Evolutionary conservation across 2,888 invertebrate genomes (phyloP).

Genomic region (Mayetiola destructor): DNA sequence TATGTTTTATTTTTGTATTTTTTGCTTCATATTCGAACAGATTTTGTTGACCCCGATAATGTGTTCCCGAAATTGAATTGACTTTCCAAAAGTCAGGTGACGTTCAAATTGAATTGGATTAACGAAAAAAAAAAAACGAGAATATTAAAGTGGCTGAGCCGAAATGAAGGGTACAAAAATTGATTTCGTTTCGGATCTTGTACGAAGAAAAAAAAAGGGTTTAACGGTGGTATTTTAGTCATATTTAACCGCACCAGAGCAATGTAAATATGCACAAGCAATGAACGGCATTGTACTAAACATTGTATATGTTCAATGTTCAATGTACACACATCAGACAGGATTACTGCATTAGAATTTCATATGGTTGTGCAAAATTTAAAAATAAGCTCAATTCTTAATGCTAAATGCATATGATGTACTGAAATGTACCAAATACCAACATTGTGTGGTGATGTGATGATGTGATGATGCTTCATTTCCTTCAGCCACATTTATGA

Average conservation of each 20-base stretch:
- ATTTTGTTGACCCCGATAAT: too few species aligned
- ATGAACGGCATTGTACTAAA: too few species aligned
- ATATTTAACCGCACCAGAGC: too few species aligned
- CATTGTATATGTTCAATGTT: not conserved
- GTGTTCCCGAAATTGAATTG: too few species aligned
- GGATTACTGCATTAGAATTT: conserved; percentile 7
- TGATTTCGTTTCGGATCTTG: not conserved
- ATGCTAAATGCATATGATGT: conserved; percentile 1
- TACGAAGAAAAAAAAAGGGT: not conserved
- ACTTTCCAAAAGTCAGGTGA: not conserved
- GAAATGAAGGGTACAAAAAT: not conserved
- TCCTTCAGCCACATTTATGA: too few species aligned
- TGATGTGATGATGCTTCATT: too few species aligned
- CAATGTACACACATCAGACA: not conserved
- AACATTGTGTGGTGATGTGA: too few species aligned
- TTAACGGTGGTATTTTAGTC: too few species aligned
- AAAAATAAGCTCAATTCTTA: conserved; percentile 4
- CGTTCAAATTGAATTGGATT: conserved; percentile 3
- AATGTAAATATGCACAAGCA: too few species aligned
- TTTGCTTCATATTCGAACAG: not conserved
- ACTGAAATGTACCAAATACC: not conserved
- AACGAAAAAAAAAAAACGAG: not conserved
- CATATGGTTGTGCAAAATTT: not conserved
- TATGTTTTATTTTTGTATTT: not conserved
- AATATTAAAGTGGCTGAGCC: not conserved